Percentiles rank a stretch among this genome's conserved stretches.
These are phyloP conservation scores for Eulemur mongoz DNA, from an alignment of 2,797 vertebrate genomes.

Conservation along the genomic window DNA sequence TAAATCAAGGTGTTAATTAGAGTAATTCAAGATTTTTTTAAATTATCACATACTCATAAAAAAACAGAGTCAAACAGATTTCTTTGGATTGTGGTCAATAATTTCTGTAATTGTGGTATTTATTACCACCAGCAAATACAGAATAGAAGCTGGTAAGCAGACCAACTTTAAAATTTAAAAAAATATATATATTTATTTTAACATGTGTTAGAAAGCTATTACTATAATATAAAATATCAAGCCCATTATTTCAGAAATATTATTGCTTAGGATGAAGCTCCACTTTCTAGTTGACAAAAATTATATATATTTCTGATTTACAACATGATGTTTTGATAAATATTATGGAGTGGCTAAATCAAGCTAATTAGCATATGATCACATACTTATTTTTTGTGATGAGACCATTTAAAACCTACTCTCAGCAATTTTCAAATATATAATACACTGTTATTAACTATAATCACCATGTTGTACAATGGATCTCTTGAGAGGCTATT, in stretches of 20 bases:
- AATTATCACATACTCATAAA: not conserved
- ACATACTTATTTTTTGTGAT: not conserved
- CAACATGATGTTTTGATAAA: not conserved
- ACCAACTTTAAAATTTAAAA: not conserved
- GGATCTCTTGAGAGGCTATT: not conserved
- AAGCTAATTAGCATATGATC: not conserved
- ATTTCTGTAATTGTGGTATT: not conserved
- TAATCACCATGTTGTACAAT: not conserved
- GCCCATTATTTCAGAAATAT: conserved; percentile 25
- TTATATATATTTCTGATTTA: not conserved
- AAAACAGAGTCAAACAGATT: not conserved
- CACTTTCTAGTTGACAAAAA: not conserved
- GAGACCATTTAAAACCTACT: not conserved
- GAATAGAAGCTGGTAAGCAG: not conserved
- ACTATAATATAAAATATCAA: not conserved
- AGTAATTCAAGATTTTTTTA: not conserved
- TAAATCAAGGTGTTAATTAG: not conserved
- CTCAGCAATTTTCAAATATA: not conserved
- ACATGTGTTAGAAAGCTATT: not conserved
- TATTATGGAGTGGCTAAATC: not conserved
- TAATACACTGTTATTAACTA: not conserved
- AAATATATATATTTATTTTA: not conserved
- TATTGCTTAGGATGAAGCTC: not conserved
- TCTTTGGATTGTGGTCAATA: not conserved
- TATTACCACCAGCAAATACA: not conserved